A percentile compares a stretch with the other conserved stretches of the same genome.
These are phyloP conservation scores for Cheilinus undulatus DNA, from an alignment of 2,113 vertebrate genomes.

Conservation along the genomic window DNA sequence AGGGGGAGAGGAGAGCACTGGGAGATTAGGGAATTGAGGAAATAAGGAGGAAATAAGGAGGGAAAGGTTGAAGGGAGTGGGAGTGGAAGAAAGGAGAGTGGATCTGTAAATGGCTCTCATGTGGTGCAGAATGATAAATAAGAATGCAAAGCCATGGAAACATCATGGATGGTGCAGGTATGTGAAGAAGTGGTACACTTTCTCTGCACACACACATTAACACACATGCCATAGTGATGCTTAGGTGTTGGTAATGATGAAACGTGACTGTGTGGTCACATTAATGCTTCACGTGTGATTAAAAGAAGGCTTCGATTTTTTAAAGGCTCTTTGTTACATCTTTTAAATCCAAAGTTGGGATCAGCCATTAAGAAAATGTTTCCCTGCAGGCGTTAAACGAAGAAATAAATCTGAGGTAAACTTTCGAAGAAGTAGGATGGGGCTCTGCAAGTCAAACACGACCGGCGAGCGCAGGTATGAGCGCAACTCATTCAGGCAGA, in stretches of 20 bases:
- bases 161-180: constrained; percentile 18
- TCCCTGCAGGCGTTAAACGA: neutral
- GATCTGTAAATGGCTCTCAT: constrained; percentile 18
- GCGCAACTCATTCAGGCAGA: neutral
- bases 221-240: neutral
- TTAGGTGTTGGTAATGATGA: constrained; percentile 14
- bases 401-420: constrained; percentile 18
- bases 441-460: neutral
- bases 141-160: constrained; percentile 25
- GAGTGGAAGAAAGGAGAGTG: neutral
- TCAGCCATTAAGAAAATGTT: neutral
- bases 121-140: constrained; percentile 16
- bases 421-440: constrained; percentile 28
- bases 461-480: neutral
- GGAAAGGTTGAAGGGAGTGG: neutral
- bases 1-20: constrained; percentile 5
- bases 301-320: neutral
- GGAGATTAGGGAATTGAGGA: constrained; percentile 9
- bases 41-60: neutral
- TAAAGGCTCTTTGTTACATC: constrained; percentile 4
- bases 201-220: neutral
- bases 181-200: constrained; percentile 5
- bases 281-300: neutral
- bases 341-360: neutral
- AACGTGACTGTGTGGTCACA: constrained; percentile 15